Percentiles rank a stretch among this genome's conserved stretches.
Conservation (phyloP, 2,113 vertebrate genomes). For the Amphiprion percula region DNA sequence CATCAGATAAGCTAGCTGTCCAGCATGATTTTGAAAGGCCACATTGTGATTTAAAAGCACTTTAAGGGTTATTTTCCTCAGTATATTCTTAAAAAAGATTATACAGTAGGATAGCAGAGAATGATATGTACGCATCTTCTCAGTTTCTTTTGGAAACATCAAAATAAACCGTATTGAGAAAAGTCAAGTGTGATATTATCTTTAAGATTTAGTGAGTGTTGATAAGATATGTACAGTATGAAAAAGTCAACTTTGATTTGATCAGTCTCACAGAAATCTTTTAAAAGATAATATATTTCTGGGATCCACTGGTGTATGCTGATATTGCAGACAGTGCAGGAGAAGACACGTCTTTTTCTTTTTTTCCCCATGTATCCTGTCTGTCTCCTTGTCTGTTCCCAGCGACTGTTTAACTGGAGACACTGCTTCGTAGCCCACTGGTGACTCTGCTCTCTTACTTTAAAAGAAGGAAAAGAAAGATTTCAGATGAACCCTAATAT, state of each 20-base stretch:
- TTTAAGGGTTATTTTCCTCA: no score
- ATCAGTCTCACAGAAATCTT: conserved; percentile 17
- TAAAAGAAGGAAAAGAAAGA: neutral
- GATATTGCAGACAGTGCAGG: no score
- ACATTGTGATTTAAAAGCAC: no score
- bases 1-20: no score
- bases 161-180: conserved; percentile 24
- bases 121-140: no score
- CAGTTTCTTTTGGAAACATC: no score
- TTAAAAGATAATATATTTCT: neutral
- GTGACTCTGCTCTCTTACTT: neutral
- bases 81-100: no score
- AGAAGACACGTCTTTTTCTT: no score
- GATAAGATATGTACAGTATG: neutral
- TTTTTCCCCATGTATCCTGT: neutral
- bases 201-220: neutral
- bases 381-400: neutral
- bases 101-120: no score
- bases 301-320: no score
- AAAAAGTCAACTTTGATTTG: conserved; percentile 44
- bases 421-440: neutral
- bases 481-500: neutral
- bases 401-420: neutral
- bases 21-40: no score
- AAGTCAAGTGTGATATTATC: conserved; percentile 42